Base-by-base conservation (phyloP, 2,888 invertebrate genomes). In the Gerosis bhagava region DNA sequence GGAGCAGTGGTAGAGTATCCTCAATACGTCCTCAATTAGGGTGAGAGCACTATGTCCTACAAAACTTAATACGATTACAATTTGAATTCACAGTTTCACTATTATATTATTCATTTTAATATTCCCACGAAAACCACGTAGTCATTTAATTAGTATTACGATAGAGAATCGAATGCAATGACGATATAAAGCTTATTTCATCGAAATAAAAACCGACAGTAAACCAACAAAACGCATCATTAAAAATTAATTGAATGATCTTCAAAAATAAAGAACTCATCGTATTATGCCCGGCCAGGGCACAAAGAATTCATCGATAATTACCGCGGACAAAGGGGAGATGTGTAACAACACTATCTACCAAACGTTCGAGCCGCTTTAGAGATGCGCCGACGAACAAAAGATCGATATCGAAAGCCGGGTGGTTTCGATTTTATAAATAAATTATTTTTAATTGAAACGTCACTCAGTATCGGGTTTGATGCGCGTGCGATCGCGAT, bases 401-500 rank as follows among this genome's bases (percentile, higher is more conserved):
- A 57, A 63, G 64, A 60, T 62, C 63, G 57, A 63, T 63, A 60
- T 64, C 64, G 56, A n/a, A 57, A 42, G 51, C 47, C 59, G 59
- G 59, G 64, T 60, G 63, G 57, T 52, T 58, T 59, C 55, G 53
- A 58, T 57, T 57, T 61, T 60, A 60, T 60, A 63, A 63, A 64
- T 63, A 64, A 65, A 62, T 65, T 65, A 59, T 56, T 59, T 63
- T 62, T 64, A 68, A 68, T 68, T 65, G 63, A 68, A 61, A 65
- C 61, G 65, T 65, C 67, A 67, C 53, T 68, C 65, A 65, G 34
- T 49, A 37, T 50, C 25, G 49, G 39, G 50, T 44, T 51, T 37
- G 55, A 46, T 51, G 51, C 46, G 53, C 54, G 48, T 52, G 53
- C 47, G 32, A 19, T 29, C 21, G 32, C 21, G 31, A 31, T 32